These are phyloP conservation scores for Nannoperca australis DNA, from an alignment of 2,797 vertebrate species.

Conservation along the genomic window DNA sequence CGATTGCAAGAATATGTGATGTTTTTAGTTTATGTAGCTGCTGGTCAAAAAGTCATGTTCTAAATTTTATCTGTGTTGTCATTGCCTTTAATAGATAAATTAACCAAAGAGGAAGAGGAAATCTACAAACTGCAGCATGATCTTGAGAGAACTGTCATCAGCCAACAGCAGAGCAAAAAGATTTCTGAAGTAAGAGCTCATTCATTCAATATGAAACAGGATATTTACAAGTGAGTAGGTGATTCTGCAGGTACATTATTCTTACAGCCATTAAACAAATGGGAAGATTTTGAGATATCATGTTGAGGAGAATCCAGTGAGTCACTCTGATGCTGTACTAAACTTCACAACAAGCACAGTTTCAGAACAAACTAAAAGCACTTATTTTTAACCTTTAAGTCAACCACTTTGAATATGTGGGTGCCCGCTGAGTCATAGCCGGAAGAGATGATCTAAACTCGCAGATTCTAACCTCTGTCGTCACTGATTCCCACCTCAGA, in stretches of 20 bases:
- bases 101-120: slow-evolving; percentile 96
- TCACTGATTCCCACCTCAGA: slow-evolving; percentile 80
- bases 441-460: slow-evolving; percentile 67
- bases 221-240: slow-evolving; percentile 16
- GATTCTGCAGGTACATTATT: slow-evolving; percentile 33
- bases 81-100: slow-evolving; percentile 84
- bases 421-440: slow-evolving; percentile 72
- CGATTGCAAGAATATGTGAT: background rate
- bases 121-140: slow-evolving; percentile 97
- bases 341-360: slow-evolving; percentile 50
- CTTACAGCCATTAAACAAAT: slow-evolving; percentile 28
- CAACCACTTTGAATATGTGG: slow-evolving; percentile 61
- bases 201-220: slow-evolving; percentile 7
- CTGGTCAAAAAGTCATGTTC: slow-evolving; percentile 2
- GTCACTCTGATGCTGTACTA: slow-evolving; percentile 45
- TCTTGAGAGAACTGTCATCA: slow-evolving; percentile 92
- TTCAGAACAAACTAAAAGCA: slow-evolving; percentile 47
- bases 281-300: slow-evolving; percentile 20
- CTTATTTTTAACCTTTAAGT: slow-evolving; percentile 60
- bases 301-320: slow-evolving; percentile 57
- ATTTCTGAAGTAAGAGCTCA: slow-evolving; percentile 86
- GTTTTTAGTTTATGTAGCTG: background rate
- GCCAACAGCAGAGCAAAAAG: slow-evolving; percentile 88
- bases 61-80: slow-evolving; percentile 21
- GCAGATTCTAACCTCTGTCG: slow-evolving; percentile 60